phyloP scores from a whole-genome alignment of 2,888 invertebrate genomes.

The Magallana nippona region DNA sequence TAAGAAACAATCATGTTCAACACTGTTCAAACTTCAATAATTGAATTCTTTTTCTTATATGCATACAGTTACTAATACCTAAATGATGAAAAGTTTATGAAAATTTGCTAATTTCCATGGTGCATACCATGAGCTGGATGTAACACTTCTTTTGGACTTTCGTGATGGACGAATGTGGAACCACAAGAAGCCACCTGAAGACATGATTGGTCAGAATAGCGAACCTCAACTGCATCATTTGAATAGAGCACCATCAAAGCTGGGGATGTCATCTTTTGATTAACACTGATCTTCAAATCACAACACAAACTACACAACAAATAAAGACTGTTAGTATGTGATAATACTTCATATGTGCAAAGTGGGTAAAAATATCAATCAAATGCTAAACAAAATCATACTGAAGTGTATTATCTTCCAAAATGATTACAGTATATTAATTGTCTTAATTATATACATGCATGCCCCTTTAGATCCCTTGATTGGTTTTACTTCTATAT shows the following conservation, averaged over 20 bases:
- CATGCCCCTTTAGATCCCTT: too few species aligned
- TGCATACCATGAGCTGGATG: conserved; percentile 72
- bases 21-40: too few species aligned
- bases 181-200: conserved; percentile 76
- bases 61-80: too few species aligned
- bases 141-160: conserved; percentile 54
- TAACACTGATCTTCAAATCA: neutral
- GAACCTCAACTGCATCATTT: conserved; percentile 74
- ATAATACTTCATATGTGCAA: too few species aligned
- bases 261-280: conserved; percentile 54
- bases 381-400: too few species aligned
- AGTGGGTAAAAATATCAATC: too few species aligned
- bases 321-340: neutral
- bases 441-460: too few species aligned
- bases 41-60: too few species aligned
- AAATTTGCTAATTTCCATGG: neutral
- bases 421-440: too few species aligned
- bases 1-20: too few species aligned
- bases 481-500: too few species aligned
- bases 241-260: conserved; percentile 73
- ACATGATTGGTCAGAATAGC: conserved; percentile 72
- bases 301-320: neutral
- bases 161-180: conserved; percentile 69
- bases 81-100: neutral
- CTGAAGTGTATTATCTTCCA: too few species aligned